Evolutionary conservation across 2,888 invertebrate genomes (phyloP), one percentile per base, ranked within the genome.

Genomic region (Melikaiella ostensackeni): DNA sequence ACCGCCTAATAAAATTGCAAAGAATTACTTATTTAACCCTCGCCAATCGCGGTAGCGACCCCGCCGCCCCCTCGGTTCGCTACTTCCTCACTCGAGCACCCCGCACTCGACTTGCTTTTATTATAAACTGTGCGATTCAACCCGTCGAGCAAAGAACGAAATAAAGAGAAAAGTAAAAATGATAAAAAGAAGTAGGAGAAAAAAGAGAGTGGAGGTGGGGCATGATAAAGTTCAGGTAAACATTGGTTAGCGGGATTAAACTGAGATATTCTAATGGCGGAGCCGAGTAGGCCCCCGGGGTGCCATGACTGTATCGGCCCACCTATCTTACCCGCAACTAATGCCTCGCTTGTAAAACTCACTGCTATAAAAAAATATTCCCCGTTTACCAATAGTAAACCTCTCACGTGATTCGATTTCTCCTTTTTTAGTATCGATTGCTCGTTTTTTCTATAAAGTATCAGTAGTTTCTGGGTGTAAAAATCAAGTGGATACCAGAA

Each of bases 181-280:
- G 87, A 88, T 88, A 88, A 89, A 89, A 88, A 89, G 87, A 30
- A 84, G 82, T 84, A 87, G 86, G 85, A 88, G 85, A 85, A 87
- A 73, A 78, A 77, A 74, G 75, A 61, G 73, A 74, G 50, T 59
- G 59, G 64, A 76, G 57, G 59, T 35, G 24, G 38, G 57, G 81
- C 79, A 82, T 83, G 84, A 85, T 86, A 86, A 83, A 80, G 81
- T 82, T 82, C 83, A 82, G 86, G 87, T 87, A 87, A 88, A 88
- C 86, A 88, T 84, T 86, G 87, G 84, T 85, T 81, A 81, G 86
- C 78, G 81, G 83, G 85, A 88, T 88, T 87, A 84, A 85, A 84
- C 84, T 88, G 88, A 88, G 89, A 90, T 90, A 90, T 90, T 91
- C 89, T 88, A 90, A 91, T 89, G 89, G 87, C 83, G 80, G 70